Percentiles rank a stretch among this genome's conserved stretches.
These are phyloP conservation scores for Notothenia coriiceps DNA, from an alignment of 2,113 vertebrate species.

Conservation along the genomic window DNA sequence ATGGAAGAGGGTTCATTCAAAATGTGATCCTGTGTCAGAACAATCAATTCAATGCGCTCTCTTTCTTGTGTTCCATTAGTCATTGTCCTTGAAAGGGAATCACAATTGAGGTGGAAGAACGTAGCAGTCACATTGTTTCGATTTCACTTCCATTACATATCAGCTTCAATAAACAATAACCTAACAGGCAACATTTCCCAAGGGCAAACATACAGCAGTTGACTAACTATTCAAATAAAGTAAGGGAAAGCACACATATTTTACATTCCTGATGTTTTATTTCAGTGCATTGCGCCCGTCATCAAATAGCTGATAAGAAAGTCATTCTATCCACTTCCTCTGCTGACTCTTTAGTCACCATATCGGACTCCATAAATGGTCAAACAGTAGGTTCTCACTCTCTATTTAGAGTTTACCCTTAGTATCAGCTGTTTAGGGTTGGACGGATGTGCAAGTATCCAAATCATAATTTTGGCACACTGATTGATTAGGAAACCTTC, in stretches of 20 bases:
- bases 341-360: background rate
- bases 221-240: conserved; percentile 24
- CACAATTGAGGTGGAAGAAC: conserved; percentile 47
- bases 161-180: conserved; percentile 29
- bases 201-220: conserved; percentile 11
- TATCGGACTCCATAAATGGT: conserved; percentile 47
- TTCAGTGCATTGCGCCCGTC: conserved; percentile 18
- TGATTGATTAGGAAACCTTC: background rate
- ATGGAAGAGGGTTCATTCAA: conserved; percentile 46
- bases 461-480: background rate
- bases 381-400: conserved; percentile 4
- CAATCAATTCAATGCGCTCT: conserved; percentile 48
- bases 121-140: background rate
- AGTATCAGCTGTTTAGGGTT: background rate
- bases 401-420: conserved; percentile 17
- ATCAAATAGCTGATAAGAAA: conserved; percentile 43
- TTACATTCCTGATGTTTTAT: conserved; percentile 43
- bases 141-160: conserved; percentile 52
- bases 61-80: conserved; percentile 61
- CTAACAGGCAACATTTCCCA: conserved; percentile 1
- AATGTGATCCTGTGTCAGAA: conserved; percentile 35
- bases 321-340: conserved; percentile 41
- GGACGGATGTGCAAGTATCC: conserved; percentile 5
- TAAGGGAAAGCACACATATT: conserved; percentile 31
- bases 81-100: conserved; percentile 52